Percentiles rank a stretch among this genome's conserved stretches.
Conservation (phyloP, 1,140 invertebrate genomes). For the Proales similis region DNA sequence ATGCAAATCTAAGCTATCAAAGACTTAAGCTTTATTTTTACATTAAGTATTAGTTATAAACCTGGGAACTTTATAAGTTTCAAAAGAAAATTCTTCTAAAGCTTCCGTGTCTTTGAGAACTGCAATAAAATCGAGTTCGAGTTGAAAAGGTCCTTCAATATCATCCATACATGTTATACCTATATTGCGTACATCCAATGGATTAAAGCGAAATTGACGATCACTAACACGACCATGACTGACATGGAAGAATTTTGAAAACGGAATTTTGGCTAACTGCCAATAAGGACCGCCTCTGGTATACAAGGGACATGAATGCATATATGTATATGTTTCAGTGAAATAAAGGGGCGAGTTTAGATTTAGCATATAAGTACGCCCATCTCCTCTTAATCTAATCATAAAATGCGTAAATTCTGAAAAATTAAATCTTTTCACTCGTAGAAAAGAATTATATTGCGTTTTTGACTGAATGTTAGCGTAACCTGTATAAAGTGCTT, state of each 20-base stretch:
- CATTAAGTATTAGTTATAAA: conserved; percentile 22
- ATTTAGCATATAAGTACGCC: conserved; percentile 73
- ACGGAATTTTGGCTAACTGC: conserved; percentile 85
- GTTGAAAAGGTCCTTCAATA: conserved; percentile 67
- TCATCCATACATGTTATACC: conserved; percentile 73
- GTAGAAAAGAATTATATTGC: not conserved
- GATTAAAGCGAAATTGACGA: conserved; percentile 60
- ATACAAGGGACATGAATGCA: conserved; percentile 70
- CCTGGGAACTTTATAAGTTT: conserved; percentile 61
- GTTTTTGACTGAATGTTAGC: conserved; percentile 16
- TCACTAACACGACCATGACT: conserved; percentile 81
- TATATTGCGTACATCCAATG: conserved; percentile 62
- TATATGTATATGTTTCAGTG: conserved; percentile 75
- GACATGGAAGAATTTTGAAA: conserved; percentile 79
- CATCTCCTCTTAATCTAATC: conserved; percentile 79
- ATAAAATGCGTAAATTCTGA: conserved; percentile 70
- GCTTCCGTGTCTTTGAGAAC: conserved; percentile 68
- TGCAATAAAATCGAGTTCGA: conserved; percentile 90
- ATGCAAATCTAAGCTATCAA: not conserved
- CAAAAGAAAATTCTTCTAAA: conserved; percentile 77
- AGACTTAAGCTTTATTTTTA: not conserved
- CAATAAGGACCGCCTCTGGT: conserved; percentile 93
- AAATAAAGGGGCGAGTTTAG: conserved; percentile 62
- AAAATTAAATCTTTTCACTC: conserved; percentile 59
- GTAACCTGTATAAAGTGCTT: conserved; percentile 24